phyloP scores from a whole-genome alignment of 2,888 invertebrate species.

The Phragmatobia fuliginosa region DNA sequence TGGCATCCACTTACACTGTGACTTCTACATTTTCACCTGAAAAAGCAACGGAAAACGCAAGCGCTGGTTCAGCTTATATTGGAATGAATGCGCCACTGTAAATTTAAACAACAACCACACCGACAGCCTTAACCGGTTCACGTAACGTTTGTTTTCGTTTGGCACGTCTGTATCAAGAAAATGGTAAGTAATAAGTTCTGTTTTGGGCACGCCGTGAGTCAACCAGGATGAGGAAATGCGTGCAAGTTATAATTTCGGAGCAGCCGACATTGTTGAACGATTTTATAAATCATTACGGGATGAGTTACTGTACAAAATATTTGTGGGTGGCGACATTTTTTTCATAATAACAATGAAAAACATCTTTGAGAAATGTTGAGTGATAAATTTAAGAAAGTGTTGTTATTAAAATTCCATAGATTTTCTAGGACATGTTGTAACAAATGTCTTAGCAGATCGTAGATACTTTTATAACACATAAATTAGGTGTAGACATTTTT shows the following conservation, averaged over 20 bases:
- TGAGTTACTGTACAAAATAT: constrained; percentile 58
- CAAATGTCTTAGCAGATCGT: not conserved
- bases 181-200: constrained; percentile 82
- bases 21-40: constrained; percentile 51
- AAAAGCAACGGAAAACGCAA: constrained; percentile 53
- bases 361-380: constrained; percentile 29
- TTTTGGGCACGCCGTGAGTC: constrained; percentile 83
- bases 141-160: constrained; percentile 52
- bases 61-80: constrained; percentile 60
- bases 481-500: not conserved
- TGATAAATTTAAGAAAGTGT: not conserved
- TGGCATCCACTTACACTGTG: constrained; percentile 59
- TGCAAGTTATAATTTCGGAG: constrained; percentile 83
- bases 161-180: constrained; percentile 36
- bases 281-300: constrained; percentile 75
- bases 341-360: constrained; percentile 28
- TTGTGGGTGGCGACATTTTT: constrained; percentile 52
- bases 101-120: constrained; percentile 48
- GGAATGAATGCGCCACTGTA: constrained; percentile 61
- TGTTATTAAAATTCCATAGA: not conserved
- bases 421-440: not conserved
- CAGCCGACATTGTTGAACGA: constrained; percentile 81
- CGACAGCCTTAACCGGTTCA: constrained; percentile 22
- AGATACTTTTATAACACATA: not conserved
- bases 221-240: constrained; percentile 84